Evolutionary conservation across 1,140 invertebrate species (phyloP), one percentile per base, ranked within the genome.

Genomic region (Rhyacophila brunnea): DNA sequence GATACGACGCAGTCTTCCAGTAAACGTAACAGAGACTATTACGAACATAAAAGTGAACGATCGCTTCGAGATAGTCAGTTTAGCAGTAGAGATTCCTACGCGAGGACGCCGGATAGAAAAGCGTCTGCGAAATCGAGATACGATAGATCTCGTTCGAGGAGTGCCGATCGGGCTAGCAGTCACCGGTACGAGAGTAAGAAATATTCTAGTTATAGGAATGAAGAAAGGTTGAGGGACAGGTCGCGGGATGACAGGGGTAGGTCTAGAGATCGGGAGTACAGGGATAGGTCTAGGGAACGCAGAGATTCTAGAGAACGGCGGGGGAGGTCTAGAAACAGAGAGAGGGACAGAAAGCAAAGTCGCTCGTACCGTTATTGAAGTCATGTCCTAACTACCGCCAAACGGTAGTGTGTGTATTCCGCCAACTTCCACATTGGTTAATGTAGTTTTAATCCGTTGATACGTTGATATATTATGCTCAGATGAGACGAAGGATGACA

Each of bases 141-240:
- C 49, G 44, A 56, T 11, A 49, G 58, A 45, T 61, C 63, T 28
- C 58, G 50, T 11, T 65, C 63, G 3, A 60, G 51, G 38, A 65
- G 58, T 40, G 48, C 54, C 10, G 62, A 65, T 47, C 46, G 62
- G 32, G 40, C 42, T 14, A 51, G 36, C 17, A 52, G 43, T 35
- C n/a, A n/a, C n/a, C 42, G 32, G n/a, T 42, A 60, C 19, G 54
- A 64, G 4, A 58, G 47, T 43, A 46, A 36, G 14, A 57, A 57
- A 45, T 54, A 54, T 44, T 17, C 36, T 10, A 32, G 2, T n/a
- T 9, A 35, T 14, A 46, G 17, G 46, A 46, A 17, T 15, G 42
- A 47, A 15, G 53, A 57, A 3, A 53, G 52, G n/a, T 64, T 50
- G 19, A 59, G 56, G 55, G 61, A 62, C 43, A 50, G 56, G n/a